Evolutionary conservation across 1,140 invertebrate species (phyloP), one percentile per base, ranked within the genome.

Genomic region (Nasonia giraulti): DNA sequence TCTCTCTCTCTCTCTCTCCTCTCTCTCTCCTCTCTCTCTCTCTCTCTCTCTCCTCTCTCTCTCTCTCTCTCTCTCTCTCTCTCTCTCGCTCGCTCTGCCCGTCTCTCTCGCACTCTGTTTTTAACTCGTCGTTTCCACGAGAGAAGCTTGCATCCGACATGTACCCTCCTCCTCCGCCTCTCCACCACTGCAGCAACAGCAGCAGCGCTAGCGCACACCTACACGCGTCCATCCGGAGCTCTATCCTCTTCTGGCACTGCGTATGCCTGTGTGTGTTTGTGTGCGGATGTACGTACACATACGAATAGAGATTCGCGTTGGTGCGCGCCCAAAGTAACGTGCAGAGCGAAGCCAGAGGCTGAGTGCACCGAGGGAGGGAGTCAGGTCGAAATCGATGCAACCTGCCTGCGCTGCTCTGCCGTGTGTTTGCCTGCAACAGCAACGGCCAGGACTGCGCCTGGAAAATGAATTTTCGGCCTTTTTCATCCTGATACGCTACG

Each of bases 381-480:
- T 80, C 85, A 90, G 89, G 89, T 89, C 87, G 87, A 89, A 89
- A 90, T 90, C 88, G 89, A 90, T 89, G 89, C 86, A 88, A 89
- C 87, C 87, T 87, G 83, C 68, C 78, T 33, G 50, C 0, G 10
- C 40, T 44, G 10, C 1, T 44, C 40, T 44, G 40, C 40, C 8
- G 40, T 27, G 68, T n/a, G 44, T 87, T 86, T 87, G 89, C 88
- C 85, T 86, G 88, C 87, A 85, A 82, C 86, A 84, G 87, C 81
- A 85, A 88, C 86, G n/a, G 87, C 33, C 87, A 88, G 88, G 89
- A 89, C 89, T 89, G 89, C 90, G 90, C 89, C 90, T 90, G 91
- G 88, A 91, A 91, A 91, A 91, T 91, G 90, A 91, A 91, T 91
- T 91, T 91, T 90, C 88, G 88, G 77, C 82, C 17, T 83, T 83